phyloP scores from a whole-genome alignment of 2,888 invertebrate genomes.

The Meiosimyza decipiens region DNA sequence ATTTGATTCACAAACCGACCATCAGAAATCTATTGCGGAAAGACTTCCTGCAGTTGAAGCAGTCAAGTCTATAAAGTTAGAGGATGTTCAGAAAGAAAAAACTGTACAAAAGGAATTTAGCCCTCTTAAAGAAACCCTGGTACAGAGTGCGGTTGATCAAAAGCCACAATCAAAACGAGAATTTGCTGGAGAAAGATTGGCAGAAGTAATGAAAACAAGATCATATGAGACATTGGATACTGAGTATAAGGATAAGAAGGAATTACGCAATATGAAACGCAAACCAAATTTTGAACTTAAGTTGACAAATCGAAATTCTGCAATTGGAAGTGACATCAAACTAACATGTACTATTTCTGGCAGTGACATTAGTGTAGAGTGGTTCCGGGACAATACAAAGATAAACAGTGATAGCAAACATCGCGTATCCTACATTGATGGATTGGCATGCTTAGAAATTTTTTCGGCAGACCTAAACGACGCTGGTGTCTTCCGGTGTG shows the following conservation, averaged over 20 bases:
- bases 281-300: slow-evolving; percentile 69
- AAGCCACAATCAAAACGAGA: slow-evolving; percentile 7
- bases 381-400: slow-evolving; percentile 78
- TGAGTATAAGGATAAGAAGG: slow-evolving; percentile 55
- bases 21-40: not conserved
- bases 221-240: slow-evolving; percentile 49
- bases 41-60: slow-evolving; percentile 33
- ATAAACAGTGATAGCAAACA: slow-evolving; percentile 62
- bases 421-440: slow-evolving; percentile 71
- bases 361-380: slow-evolving; percentile 75
- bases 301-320: slow-evolving; percentile 80
- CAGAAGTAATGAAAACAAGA: slow-evolving; percentile 26
- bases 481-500: slow-evolving; percentile 83
- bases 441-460: slow-evolving; percentile 76
- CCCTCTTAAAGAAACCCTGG: not conserved
- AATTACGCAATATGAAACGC: slow-evolving; percentile 56
- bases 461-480: slow-evolving; percentile 75
- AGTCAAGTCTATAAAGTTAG: not conserved
- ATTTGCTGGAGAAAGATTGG: slow-evolving; percentile 35
- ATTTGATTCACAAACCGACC: slow-evolving; percentile 35
- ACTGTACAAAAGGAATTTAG: not conserved
- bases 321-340: slow-evolving; percentile 79
- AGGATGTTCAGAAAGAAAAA: slow-evolving; percentile 1
- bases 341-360: slow-evolving; percentile 82
- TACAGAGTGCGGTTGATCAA: not conserved